A percentile compares a stretch with the other conserved stretches of the same genome.
Conservation (phyloP, 2,797 vertebrate genomes). For the Periophthalmus magnuspinnatus region DNA sequence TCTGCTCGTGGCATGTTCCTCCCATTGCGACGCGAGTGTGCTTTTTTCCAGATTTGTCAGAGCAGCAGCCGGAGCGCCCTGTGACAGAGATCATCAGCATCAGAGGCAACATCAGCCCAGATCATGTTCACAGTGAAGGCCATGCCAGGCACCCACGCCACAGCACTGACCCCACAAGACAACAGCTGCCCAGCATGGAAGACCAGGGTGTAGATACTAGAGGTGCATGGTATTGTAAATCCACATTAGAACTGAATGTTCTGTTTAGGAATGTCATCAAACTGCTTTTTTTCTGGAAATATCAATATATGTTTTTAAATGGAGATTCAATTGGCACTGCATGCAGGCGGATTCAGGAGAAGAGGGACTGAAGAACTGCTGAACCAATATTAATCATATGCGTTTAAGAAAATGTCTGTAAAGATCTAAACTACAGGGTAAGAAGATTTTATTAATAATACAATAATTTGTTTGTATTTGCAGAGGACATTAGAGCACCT, state of each 20-base stretch:
- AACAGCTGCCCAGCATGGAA: conserved; percentile 19
- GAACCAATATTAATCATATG: background rate
- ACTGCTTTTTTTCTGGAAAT: background rate
- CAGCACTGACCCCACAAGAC: conserved; percentile 27
- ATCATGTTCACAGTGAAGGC: conserved; percentile 63
- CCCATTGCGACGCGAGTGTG: conserved; percentile 20
- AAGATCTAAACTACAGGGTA: background rate
- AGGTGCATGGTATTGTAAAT: background rate
- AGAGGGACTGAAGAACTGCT: background rate
- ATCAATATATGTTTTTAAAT: background rate
- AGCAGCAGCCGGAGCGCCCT: conserved; percentile 54
- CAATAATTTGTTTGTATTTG: background rate
- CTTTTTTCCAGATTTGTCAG: conserved; percentile 49
- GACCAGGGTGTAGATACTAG: conserved; percentile 2
- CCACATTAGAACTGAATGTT: background rate
- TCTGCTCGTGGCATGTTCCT: conserved; percentile 37
- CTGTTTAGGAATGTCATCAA: background rate
- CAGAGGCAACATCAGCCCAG: conserved; percentile 65
- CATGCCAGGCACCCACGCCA: conserved; percentile 48
- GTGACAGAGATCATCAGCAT: conserved; percentile 75
- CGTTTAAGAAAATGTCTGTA: background rate
- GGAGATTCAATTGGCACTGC: background rate
- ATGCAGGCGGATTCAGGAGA: background rate
- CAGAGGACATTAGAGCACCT: background rate
- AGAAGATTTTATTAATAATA: background rate